These are phyloP conservation scores for Troides helena DNA, from an alignment of 2,888 invertebrate genomes.

Conservation along the genomic window DNA sequence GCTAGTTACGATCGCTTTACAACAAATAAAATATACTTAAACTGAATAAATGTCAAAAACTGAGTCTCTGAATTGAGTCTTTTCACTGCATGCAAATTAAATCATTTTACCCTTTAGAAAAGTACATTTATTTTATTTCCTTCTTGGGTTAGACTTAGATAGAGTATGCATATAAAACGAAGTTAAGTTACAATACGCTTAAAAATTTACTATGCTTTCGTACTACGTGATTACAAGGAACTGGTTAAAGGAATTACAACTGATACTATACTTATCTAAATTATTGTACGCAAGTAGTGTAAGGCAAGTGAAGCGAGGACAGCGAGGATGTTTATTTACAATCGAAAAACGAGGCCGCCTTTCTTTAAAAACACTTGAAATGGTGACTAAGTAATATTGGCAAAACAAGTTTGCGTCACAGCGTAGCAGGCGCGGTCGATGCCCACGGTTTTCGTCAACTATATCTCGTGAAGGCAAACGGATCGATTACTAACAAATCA, in stretches of 20 bases:
- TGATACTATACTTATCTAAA: background rate
- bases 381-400: constrained; percentile 63
- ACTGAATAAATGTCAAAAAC: too few relatives aligned
- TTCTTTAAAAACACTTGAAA: constrained; percentile 65
- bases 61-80: too few relatives aligned
- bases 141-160: too few relatives aligned
- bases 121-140: too few relatives aligned
- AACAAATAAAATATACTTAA: too few relatives aligned
- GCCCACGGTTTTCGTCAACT: constrained; percentile 30
- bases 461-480: constrained; percentile 17
- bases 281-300: background rate
- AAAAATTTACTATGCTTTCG: too few relatives aligned
- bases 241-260: background rate
- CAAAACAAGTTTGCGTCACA: constrained; percentile 71
- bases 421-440: constrained; percentile 36
- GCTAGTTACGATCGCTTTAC: too few relatives aligned
- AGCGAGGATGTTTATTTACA: constrained; percentile 58
- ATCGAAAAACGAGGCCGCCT: constrained; percentile 61
- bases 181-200: background rate
- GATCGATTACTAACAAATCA: constrained; percentile 15
- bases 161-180: too few relatives aligned
- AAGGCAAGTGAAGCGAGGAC: background rate
- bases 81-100: too few relatives aligned
- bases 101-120: too few relatives aligned
- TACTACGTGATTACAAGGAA: background rate